A percentile compares a stretch with the other conserved stretches of the same genome.
Conservation (phyloP, 2,888 invertebrate genomes). For the Agrilus biguttatus region DNA sequence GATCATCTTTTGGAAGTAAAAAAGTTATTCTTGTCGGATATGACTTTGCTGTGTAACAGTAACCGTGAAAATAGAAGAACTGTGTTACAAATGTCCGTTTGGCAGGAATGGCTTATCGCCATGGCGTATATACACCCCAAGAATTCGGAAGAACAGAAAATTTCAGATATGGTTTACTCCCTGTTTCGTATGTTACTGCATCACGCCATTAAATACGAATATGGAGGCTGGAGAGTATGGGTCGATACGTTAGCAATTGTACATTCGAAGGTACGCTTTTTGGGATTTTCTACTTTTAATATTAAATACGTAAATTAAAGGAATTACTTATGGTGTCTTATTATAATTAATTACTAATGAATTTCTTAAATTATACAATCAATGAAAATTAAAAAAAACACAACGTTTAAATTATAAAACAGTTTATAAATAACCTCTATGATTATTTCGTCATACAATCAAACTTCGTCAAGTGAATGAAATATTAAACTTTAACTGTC, state of each 20-base stretch:
- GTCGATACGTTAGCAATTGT: constrained; percentile 98
- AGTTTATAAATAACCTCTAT: no score
- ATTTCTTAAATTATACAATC: no score
- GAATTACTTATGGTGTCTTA: no score
- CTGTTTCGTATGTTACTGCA: constrained; percentile 94
- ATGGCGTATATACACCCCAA: constrained; percentile 97
- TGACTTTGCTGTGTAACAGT: constrained; percentile 95
- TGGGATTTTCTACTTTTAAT: no score
- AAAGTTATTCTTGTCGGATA: constrained; percentile 91
- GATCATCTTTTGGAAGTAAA: constrained; percentile 86
- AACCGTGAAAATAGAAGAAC: constrained; percentile 94
- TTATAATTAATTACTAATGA: no score
- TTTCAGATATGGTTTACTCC: constrained; percentile 96
- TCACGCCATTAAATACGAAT: constrained; percentile 98
- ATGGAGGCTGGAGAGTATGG: constrained; percentile 99
- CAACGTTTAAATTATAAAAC: no score
- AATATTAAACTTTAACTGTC: no score
- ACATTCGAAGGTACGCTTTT: constrained; percentile 75
- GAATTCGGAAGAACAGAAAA: constrained; percentile 86
- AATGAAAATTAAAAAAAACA: no score
- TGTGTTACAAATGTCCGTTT: constrained; percentile 98
- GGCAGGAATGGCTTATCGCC: constrained; percentile 99
- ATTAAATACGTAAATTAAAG: no score
- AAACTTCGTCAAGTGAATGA: no score
- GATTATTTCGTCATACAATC: no score